Percentiles rank a stretch among this genome's conserved stretches.
Evolutionary conservation across 2,113 vertebrate species (phyloP).

Genomic region (Poeciliopsis prolifica): DNA sequence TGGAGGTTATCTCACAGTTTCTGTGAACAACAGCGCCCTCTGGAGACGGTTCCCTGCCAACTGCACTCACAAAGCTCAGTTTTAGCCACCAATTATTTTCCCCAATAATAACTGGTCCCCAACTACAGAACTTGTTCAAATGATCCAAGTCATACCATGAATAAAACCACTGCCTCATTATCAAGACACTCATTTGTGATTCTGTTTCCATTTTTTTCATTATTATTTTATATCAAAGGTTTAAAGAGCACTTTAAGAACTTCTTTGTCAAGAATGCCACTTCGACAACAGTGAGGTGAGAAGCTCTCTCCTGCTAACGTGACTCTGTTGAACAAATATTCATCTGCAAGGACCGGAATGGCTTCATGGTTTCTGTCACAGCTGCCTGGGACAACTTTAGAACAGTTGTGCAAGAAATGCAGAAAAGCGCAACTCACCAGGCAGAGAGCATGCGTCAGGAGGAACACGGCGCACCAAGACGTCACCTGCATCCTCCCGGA

Average conservation of each 20-base stretch:
- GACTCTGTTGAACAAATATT: too few species aligned
- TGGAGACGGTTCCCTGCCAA: slow-evolving; percentile 40
- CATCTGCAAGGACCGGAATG: too few species aligned
- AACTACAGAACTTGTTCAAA: neutral
- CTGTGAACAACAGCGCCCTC: slow-evolving; percentile 72
- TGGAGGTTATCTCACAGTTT: slow-evolving; percentile 7
- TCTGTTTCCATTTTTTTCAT: too few species aligned
- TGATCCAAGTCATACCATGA: neutral
- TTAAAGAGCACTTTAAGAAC: too few species aligned
- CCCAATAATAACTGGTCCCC: neutral
- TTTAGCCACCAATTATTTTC: neutral
- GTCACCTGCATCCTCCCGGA: slow-evolving; percentile 93
- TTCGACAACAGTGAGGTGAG: too few species aligned
- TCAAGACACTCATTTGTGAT: too few species aligned
- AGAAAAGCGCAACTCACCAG: slow-evolving; percentile 86
- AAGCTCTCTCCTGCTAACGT: too few species aligned
- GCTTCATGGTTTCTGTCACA: neutral
- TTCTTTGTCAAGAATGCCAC: too few species aligned
- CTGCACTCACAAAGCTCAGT: neutral
- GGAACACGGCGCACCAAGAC: slow-evolving; percentile 91
- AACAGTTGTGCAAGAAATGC: neutral
- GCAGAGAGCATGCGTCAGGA: slow-evolving; percentile 88
- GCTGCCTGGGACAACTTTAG: neutral
- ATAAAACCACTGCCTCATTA: neutral
- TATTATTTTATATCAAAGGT: too few species aligned